These are phyloP conservation scores for Cheilinus undulatus DNA, from an alignment of 2,113 vertebrate species.

Conservation along the genomic window DNA sequence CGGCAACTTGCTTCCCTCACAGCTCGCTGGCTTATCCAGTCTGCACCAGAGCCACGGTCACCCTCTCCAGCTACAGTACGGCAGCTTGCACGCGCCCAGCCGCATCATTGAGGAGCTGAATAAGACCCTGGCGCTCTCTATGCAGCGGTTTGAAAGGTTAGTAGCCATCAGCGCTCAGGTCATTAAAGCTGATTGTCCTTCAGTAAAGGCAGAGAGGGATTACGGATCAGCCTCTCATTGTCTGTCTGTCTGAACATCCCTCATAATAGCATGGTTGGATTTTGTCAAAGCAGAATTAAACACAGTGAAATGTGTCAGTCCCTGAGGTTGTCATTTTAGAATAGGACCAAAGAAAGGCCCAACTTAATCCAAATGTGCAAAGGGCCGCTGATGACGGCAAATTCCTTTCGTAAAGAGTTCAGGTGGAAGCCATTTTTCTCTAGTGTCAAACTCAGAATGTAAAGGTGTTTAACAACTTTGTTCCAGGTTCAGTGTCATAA, in stretches of 20 bases:
- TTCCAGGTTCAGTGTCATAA: background rate
- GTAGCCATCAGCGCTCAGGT: constrained; percentile 30
- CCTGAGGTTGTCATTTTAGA: too few species aligned
- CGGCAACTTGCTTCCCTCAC: constrained; percentile 88
- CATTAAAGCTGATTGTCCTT: constrained; percentile 42
- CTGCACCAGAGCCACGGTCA: constrained; percentile 81
- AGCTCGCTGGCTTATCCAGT: constrained; percentile 73
- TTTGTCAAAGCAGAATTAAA: background rate
- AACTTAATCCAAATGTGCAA: background rate
- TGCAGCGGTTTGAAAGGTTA: constrained; percentile 98
- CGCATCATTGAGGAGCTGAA: constrained; percentile 98
- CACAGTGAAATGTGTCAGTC: background rate
- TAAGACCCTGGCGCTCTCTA: constrained; percentile 95
- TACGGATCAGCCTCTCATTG: constrained; percentile 28
- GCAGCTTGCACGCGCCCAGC: constrained; percentile 89
- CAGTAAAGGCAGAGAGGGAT: constrained; percentile 25
- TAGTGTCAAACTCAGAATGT: background rate
- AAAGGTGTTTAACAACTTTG: background rate
- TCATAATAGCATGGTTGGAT: constrained; percentile 1
- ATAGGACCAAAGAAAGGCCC: background rate
- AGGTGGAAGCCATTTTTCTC: background rate
- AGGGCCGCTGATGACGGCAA: background rate
- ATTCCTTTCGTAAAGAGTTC: background rate
- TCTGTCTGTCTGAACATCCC: background rate
- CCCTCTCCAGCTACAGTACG: constrained; percentile 93